A percentile compares a stretch with the other conserved stretches of the same genome.
Evolutionary conservation across 2,888 invertebrate species (phyloP).

Genomic region (Mayetiola destructor): DNA sequence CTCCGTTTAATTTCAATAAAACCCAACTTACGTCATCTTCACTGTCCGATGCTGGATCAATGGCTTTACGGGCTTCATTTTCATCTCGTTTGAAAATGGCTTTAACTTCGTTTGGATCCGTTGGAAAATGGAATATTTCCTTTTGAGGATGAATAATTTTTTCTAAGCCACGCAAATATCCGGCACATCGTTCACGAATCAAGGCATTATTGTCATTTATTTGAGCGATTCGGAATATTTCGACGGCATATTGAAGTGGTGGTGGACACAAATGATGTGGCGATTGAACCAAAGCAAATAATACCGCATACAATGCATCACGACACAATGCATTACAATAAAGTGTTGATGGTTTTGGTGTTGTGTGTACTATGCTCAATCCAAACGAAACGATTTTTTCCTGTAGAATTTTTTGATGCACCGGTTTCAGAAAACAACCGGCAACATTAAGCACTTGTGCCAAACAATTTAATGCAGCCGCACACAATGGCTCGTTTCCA

Average conservation of each 20-base stretch:
- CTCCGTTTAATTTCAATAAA: background rate
- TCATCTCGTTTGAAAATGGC: slow-evolving; percentile 19
- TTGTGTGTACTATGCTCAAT: slow-evolving; percentile 12
- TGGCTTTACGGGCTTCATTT: background rate
- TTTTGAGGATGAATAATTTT: slow-evolving; percentile 27
- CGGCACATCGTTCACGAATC: slow-evolving; percentile 21
- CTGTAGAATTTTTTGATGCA: slow-evolving; percentile 19
- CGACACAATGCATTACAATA: slow-evolving; percentile 21
- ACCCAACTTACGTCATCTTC: background rate
- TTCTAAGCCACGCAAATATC: slow-evolving; percentile 22
- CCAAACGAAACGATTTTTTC: slow-evolving; percentile 22
- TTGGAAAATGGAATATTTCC: slow-evolving; percentile 24
- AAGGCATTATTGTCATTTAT: slow-evolving; percentile 21
- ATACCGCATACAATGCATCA: slow-evolving; percentile 21
- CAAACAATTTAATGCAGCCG: slow-evolving; percentile 23
- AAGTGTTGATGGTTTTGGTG: slow-evolving; percentile 17
- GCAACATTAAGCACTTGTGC: slow-evolving; percentile 19
- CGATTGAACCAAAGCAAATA: slow-evolving; percentile 20
- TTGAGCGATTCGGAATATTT: slow-evolving; percentile 22
- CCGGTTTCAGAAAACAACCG: slow-evolving; percentile 16
- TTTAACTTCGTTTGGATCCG: slow-evolving; percentile 22
- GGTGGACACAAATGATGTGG: slow-evolving; percentile 26
- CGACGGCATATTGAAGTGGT: slow-evolving; percentile 23
- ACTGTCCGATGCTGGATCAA: background rate
- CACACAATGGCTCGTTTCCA: slow-evolving; percentile 22